Conservation (phyloP, 53 echinoderm and acorn worm species). For the Paelopatides confundens region DNA sequence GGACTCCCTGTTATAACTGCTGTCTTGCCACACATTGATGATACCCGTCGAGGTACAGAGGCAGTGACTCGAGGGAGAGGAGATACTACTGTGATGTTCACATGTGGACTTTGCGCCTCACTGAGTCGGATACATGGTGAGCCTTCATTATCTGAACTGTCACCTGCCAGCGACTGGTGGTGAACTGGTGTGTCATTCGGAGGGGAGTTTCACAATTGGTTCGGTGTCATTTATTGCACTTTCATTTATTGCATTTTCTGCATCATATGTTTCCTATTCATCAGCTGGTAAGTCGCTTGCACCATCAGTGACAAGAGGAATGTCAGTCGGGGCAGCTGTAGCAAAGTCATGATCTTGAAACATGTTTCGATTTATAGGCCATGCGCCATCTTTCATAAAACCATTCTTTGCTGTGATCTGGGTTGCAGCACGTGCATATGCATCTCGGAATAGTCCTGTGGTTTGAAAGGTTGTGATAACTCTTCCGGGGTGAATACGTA, state of each 20-base stretch:
- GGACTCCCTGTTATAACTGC: not conserved
- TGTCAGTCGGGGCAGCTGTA: conserved; percentile 23
- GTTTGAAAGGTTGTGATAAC: conserved; percentile 8
- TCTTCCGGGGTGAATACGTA: conserved; percentile 18
- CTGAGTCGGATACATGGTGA: too few species aligned
- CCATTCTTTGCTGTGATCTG: conserved; percentile 30
- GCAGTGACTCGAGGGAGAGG: not conserved
- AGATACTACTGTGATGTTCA: not conserved
- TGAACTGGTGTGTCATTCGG: too few species aligned
- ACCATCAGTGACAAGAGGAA: conserved; percentile 25
- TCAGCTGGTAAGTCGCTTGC: conserved; percentile 17
- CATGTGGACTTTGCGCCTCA: not conserved
- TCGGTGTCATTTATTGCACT: not conserved
- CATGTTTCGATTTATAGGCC: conserved; percentile 24
- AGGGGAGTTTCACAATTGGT: too few species aligned
- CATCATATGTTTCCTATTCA: conserved; percentile 10
- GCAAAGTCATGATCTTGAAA: conserved; percentile 9
- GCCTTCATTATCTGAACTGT: not conserved
- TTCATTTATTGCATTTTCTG: not conserved
- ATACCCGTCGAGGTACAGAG: not conserved
- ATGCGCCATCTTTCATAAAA: conserved; percentile 8
- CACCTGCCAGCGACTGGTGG: not conserved
- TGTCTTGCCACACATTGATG: not conserved
- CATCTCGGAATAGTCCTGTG: conserved; percentile 18
- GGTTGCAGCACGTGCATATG: conserved; percentile 10